phyloP scores from a whole-genome alignment of 2,888 invertebrate genomes.

The Campaea margaritaria region DNA sequence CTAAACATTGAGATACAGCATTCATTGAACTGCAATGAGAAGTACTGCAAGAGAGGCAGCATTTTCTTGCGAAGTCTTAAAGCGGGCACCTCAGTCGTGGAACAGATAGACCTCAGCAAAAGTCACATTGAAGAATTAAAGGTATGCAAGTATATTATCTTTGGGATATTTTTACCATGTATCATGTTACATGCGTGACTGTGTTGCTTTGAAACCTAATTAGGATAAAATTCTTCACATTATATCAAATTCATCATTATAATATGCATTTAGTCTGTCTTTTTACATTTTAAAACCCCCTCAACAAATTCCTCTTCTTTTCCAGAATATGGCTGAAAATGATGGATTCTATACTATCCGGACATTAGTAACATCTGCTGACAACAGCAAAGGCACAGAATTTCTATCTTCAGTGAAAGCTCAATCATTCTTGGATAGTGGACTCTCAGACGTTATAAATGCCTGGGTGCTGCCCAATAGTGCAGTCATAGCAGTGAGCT shows the following conservation, averaged over 20 bases:
- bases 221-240: too few relatives aligned
- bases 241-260: too few relatives aligned
- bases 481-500: constrained; percentile 90
- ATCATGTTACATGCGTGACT: too few relatives aligned
- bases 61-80: constrained; percentile 89
- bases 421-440: constrained; percentile 89
- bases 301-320: constrained; percentile 31
- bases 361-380: constrained; percentile 88
- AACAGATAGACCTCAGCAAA: constrained; percentile 85
- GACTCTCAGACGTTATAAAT: constrained; percentile 91
- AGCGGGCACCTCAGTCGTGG: constrained; percentile 86
- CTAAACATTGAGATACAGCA: constrained; percentile 89
- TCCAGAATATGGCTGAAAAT: constrained; percentile 86
- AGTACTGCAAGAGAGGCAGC: constrained; percentile 88
- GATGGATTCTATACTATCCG: constrained; percentile 91
- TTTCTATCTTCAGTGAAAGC: constrained; percentile 93
- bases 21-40: constrained; percentile 83
- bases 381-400: constrained; percentile 86
- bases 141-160: constrained; percentile 70
- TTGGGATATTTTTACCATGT: too few relatives aligned
- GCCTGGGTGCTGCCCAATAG: constrained; percentile 92
- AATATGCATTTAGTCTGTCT: not conserved
- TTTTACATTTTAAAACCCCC: too few relatives aligned
- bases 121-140: constrained; percentile 84
- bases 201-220: too few relatives aligned